Evolutionary conservation across 2,888 invertebrate species (phyloP).

Genomic region (Thalpophila matura): DNA sequence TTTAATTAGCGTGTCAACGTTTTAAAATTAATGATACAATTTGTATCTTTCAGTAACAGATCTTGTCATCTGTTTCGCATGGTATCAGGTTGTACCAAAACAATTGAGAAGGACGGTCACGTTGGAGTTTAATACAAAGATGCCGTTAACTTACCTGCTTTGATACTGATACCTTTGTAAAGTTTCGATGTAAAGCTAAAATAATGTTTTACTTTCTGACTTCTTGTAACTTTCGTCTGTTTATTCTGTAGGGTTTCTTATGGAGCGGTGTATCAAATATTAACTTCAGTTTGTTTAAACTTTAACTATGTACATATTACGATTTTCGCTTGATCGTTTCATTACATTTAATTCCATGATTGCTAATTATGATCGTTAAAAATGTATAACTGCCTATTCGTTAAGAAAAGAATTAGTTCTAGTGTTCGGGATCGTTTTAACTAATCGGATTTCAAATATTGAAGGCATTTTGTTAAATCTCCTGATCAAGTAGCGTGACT

Average conservation of each 20-base stretch:
- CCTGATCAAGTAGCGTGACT: constrained; percentile 70
- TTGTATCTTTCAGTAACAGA: constrained; percentile 27
- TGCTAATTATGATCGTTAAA: constrained; percentile 39
- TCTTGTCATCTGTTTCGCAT: constrained; percentile 31
- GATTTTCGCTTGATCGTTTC: constrained; percentile 18
- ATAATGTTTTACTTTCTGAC: constrained; percentile 5
- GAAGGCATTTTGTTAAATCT: constrained; percentile 63
- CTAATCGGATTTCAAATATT: constrained; percentile 45
- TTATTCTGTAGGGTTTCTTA: constrained; percentile 7
- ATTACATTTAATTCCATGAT: constrained; percentile 39
- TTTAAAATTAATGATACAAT: constrained; percentile 44
- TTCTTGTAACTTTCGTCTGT: constrained; percentile 21
- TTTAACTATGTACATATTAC: too few relatives aligned
- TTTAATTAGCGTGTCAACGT: constrained; percentile 58
- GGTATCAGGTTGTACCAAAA: constrained; percentile 30
- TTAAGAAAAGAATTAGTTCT: constrained; percentile 54
- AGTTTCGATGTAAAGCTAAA: background rate
- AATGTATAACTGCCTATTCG: constrained; percentile 39
- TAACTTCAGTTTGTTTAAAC: constrained; percentile 39
- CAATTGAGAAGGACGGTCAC: constrained; percentile 18
- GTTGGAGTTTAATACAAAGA: constrained; percentile 13
- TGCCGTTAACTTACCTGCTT: constrained; percentile 51
- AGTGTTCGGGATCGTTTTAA: constrained; percentile 41
- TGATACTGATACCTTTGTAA: constrained; percentile 36
- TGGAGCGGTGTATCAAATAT: constrained; percentile 7